These are phyloP conservation scores for Champsocephalus esox DNA, from an alignment of 2,797 vertebrate species.

Conservation along the genomic window DNA sequence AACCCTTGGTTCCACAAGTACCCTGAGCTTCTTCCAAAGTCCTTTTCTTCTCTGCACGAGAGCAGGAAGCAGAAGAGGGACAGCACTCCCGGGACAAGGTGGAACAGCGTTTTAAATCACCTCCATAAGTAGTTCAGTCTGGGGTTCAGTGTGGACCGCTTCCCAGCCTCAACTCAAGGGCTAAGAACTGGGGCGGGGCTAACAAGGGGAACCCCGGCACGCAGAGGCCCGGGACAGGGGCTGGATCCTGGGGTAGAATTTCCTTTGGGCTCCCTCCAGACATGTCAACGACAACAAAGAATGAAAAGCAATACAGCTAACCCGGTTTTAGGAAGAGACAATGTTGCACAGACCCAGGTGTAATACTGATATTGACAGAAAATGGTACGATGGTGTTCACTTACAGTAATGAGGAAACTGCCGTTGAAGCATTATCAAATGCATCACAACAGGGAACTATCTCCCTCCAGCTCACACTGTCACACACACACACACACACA, in stretches of 20 bases:
- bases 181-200: slow-evolving; percentile 71
- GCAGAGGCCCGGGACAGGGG: slow-evolving; percentile 76
- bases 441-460: slow-evolving; percentile 16
- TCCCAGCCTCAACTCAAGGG: slow-evolving; percentile 50
- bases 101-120: slow-evolving; percentile 74
- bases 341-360: neutral
- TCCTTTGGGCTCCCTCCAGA: slow-evolving; percentile 77
- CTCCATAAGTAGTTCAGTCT: slow-evolving; percentile 75
- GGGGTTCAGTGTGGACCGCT: slow-evolving; percentile 57
- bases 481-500: neutral
- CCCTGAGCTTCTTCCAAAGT: slow-evolving; percentile 35
- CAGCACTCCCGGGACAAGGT: slow-evolving; percentile 66
- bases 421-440: neutral
- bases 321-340: slow-evolving; percentile 11
- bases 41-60: slow-evolving; percentile 47
- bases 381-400: slow-evolving; percentile 10
- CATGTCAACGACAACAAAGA: slow-evolving; percentile 61
- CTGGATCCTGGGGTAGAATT: slow-evolving; percentile 76
- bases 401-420: slow-evolving; percentile 6
- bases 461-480: neutral
- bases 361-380: slow-evolving; percentile 3
- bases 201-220: slow-evolving; percentile 75
- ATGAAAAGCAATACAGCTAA: slow-evolving; percentile 27
- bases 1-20: slow-evolving; percentile 49
- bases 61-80: slow-evolving; percentile 72